These are phyloP conservation scores for Oreocharis arfaki DNA, from an alignment of 2,113 vertebrate genomes.

Conservation along the genomic window DNA sequence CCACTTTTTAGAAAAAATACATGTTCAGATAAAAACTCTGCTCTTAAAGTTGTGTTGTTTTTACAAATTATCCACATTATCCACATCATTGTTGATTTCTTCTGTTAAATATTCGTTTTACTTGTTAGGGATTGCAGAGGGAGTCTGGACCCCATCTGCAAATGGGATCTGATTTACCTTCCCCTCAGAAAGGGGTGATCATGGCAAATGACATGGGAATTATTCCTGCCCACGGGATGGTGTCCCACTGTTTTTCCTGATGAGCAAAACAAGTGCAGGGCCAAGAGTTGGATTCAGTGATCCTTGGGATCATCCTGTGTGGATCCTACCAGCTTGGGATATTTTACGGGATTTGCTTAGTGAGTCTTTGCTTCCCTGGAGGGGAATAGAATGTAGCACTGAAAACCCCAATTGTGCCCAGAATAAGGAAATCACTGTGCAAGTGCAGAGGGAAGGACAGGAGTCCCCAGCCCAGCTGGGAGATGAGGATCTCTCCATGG, in stretches of 20 bases:
- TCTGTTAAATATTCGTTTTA: not conserved
- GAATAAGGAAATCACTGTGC: not conserved
- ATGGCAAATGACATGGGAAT: not conserved
- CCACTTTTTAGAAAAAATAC: not conserved
- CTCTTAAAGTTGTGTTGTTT: not conserved
- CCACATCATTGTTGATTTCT: accelerated
- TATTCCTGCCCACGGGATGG: not conserved
- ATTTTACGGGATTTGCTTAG: not conserved
- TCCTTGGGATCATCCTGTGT: not conserved
- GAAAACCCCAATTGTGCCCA: not conserved
- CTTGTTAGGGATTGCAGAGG: not conserved
- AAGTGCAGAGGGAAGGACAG: not conserved
- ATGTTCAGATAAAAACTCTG: not conserved
- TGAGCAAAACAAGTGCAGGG: not conserved
- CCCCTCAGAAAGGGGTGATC: not conserved
- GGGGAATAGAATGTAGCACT: not conserved
- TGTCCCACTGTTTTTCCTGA: not conserved
- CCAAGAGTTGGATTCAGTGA: not conserved
- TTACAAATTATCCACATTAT: not conserved
- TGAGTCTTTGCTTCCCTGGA: not conserved
- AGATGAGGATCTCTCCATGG: not conserved
- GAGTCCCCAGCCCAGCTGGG: not conserved
- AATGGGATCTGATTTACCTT: not conserved
- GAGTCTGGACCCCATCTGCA: not conserved
- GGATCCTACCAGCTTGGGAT: not conserved